A percentile compares a stretch with the other conserved stretches of the same genome.
These are phyloP conservation scores for Andricus grossulariae DNA, from an alignment of 1,140 invertebrate genomes.

Conservation along the genomic window DNA sequence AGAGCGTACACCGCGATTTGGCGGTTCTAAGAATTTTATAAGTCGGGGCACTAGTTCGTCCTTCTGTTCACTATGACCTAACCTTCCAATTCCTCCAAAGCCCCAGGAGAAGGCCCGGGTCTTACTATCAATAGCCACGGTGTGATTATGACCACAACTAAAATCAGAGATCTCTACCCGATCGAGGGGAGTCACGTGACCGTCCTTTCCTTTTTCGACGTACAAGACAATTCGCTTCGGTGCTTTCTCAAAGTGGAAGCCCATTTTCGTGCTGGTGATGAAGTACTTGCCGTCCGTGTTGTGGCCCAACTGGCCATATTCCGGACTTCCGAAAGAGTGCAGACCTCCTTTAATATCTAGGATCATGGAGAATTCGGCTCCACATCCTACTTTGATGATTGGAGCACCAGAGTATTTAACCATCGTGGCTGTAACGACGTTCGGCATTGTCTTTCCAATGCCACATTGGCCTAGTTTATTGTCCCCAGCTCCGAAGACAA, in stretches of 20 bases:
- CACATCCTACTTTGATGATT: slow-evolving; percentile 90
- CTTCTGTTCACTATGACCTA: slow-evolving; percentile 93
- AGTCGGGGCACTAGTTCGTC: slow-evolving; percentile 93
- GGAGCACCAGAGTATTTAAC: slow-evolving; percentile 86
- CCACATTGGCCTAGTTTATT: slow-evolving; percentile 95
- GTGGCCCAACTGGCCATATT: slow-evolving; percentile 94
- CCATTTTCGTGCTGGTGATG: slow-evolving; percentile 90
- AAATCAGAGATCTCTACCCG: slow-evolving; percentile 93
- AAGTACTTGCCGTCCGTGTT: slow-evolving; percentile 97
- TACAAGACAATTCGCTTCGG: slow-evolving; percentile 91
- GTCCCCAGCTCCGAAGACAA: slow-evolving; percentile 91
- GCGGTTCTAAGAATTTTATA: slow-evolving; percentile 92
- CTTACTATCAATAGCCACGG: slow-evolving; percentile 91
- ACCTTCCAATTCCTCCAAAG: slow-evolving; percentile 93
- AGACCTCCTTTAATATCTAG: slow-evolving; percentile 89
- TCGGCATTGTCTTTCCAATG: slow-evolving; percentile 84
- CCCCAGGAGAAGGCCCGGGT: slow-evolving; percentile 95
- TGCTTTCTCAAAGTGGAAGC: slow-evolving; percentile 88
- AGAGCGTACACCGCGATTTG: slow-evolving; percentile 86
- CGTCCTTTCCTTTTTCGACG: slow-evolving; percentile 92
- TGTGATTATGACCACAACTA: slow-evolving; percentile 93
- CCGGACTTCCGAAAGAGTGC: slow-evolving; percentile 93
- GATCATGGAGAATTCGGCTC: slow-evolving; percentile 94
- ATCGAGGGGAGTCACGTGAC: slow-evolving; percentile 88
- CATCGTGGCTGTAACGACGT: slow-evolving; percentile 83